Evolutionary conservation across 1,140 invertebrate genomes (phyloP).

Genomic region (Geopemphigus sp.): DNA sequence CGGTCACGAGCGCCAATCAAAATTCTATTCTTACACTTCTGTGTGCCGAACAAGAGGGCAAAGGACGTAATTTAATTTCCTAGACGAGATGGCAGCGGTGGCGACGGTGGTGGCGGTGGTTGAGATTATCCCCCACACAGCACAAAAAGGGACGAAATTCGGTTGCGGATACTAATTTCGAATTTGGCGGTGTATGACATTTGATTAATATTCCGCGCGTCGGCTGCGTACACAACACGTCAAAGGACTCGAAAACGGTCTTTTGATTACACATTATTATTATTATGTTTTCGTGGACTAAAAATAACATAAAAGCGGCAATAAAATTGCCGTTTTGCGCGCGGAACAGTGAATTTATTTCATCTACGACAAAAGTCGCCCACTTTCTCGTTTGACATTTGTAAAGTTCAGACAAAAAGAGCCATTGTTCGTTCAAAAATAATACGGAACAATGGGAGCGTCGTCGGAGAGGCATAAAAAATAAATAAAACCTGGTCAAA

Average conservation of each 20-base stretch:
- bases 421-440: slow-evolving; percentile 41
- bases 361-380: slow-evolving; percentile 42
- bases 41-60: slow-evolving; percentile 30
- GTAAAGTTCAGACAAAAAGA: slow-evolving; percentile 44
- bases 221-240: neutral
- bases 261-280: slow-evolving; percentile 29
- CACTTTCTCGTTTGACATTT: slow-evolving; percentile 47
- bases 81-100: slow-evolving; percentile 3
- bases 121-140: slow-evolving; percentile 26
- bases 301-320: slow-evolving; percentile 27
- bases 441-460: slow-evolving; percentile 32
- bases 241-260: slow-evolving; percentile 13
- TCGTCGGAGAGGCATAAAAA: slow-evolving; percentile 26
- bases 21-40: slow-evolving; percentile 49
- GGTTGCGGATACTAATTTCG: slow-evolving; percentile 43
- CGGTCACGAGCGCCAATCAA: slow-evolving; percentile 49
- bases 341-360: slow-evolving; percentile 21
- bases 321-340: slow-evolving; percentile 27
- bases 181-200: slow-evolving; percentile 35
- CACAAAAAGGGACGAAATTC: slow-evolving; percentile 43
- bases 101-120: slow-evolving; percentile 7
- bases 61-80: slow-evolving; percentile 47
- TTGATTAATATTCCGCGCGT: slow-evolving; percentile 37
- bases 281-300: slow-evolving; percentile 23
- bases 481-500: slow-evolving; percentile 41